Evolutionary conservation across 2,113 vertebrate species (phyloP), one percentile per base, ranked within the genome.

Genomic region (Jaculus jaculus): DNA sequence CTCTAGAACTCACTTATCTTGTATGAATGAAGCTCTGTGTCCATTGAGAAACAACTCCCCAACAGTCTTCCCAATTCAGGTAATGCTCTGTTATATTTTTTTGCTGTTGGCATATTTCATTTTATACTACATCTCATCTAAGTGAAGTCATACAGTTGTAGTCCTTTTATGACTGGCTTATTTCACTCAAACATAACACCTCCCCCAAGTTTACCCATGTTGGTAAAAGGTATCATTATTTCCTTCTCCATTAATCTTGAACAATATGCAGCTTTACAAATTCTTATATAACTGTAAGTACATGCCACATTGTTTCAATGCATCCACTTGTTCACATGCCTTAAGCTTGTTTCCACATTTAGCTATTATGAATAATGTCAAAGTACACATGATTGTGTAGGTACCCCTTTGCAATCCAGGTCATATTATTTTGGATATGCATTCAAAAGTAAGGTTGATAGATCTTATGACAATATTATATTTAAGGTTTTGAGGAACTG

Each of bases 311-410:
- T 37, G 51, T 18, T 39, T 37, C 51, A 83, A 12, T 47, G 13
- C 20, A 24, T 39, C 28, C 9, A 3, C 9, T 51, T 77, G 26
- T 58, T 8, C 1, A 61, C 1, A 0, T 5, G 2, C 21, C 24
- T 42, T 21, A 16, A 68, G 4, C 15, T 26, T 84, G 20, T n/a
- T 39, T 78, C 17, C 12, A 42, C 65, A 37, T 58, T 21, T 69
- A 21, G 7, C 16, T 58, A 9, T 39, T 77, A 9, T 60, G 51
- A 47, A 69, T 13, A 30, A 8, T 69, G 21, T 24, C 28, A 1
- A 0, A 20, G 8, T 47, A 1, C 18, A 34, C 7, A n/a, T 26
- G 3, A 11, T 4, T 12, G 37, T 71, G 2, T 32, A 71, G 5
- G 4, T 10, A 28, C 16, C 10, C 34, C 5, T 28, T 54, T 78